Conservation (phyloP, 2,113 vertebrate genomes). For the Gorilla gorilla region DNA sequence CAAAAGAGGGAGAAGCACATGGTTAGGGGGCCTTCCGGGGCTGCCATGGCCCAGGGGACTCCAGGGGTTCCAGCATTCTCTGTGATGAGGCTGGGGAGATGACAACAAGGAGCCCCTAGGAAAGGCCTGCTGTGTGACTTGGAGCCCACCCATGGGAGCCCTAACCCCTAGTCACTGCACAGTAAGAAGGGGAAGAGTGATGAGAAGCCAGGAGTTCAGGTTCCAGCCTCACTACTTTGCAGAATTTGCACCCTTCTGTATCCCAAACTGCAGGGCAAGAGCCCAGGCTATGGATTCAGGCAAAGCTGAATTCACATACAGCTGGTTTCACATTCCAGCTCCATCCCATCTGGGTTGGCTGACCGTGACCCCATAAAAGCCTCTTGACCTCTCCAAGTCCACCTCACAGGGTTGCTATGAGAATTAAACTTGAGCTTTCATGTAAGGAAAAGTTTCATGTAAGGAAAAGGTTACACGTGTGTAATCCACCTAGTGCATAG, state of each 20-base stretch:
- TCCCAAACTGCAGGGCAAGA: too few relatives aligned
- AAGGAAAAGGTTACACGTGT: background rate
- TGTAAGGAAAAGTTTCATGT: background rate
- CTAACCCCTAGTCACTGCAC: background rate
- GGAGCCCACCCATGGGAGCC: background rate
- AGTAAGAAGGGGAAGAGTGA: background rate
- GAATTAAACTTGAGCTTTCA: background rate
- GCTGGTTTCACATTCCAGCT: background rate
- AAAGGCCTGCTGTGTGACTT: background rate
- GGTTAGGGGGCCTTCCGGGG: conserved; percentile 15
- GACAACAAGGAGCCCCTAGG: background rate
- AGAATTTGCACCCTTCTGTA: background rate
- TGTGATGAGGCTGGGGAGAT: background rate
- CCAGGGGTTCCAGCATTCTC: background rate
- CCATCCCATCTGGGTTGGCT: background rate
- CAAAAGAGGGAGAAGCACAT: conserved; percentile 59
- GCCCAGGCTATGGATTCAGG: background rate
- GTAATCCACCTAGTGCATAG: background rate
- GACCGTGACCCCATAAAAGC: background rate
- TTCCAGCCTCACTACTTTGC: background rate
- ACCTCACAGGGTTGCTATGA: background rate
- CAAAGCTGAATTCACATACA: background rate
- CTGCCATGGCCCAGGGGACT: background rate
- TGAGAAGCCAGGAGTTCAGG: background rate
- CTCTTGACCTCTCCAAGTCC: background rate